These are phyloP conservation scores for Hucho hucho DNA, from an alignment of 2,113 vertebrate species.

Conservation along the genomic window DNA sequence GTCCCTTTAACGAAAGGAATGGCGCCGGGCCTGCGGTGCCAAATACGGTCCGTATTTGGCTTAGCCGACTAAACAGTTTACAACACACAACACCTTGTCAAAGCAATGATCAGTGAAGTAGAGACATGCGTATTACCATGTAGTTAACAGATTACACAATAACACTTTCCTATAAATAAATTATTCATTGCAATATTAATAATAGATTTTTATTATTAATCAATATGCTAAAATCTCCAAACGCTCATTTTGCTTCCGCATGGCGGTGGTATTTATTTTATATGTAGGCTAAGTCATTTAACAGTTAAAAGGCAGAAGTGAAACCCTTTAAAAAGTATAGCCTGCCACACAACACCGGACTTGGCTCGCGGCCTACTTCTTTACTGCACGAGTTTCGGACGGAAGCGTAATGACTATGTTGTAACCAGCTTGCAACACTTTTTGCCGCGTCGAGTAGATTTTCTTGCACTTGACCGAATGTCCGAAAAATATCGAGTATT, in stretches of 20 bases:
- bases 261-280: not conserved
- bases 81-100: constrained; percentile 13
- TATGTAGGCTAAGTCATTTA: not conserved
- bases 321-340: not conserved
- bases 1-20: constrained; percentile 19
- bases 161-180: too few relatives aligned
- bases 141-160: too few relatives aligned
- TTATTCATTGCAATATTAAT: not conserved
- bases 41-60: not conserved
- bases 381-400: constrained; percentile 58
- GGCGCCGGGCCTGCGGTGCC: constrained; percentile 7
- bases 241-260: not conserved
- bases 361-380: constrained; percentile 54
- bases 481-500: not conserved
- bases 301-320: not conserved
- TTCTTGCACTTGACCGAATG: constrained; percentile 61
- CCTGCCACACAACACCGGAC: constrained; percentile 2
- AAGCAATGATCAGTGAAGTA: not conserved
- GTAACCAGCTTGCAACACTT: constrained; percentile 45
- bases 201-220: not conserved
- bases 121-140: too few relatives aligned
- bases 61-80: constrained; percentile 5
- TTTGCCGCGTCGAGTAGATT: constrained; percentile 32
- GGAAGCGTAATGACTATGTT: constrained; percentile 62
- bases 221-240: not conserved